A percentile compares a stretch with the other conserved stretches of the same genome.
Evolutionary conservation across 2,113 vertebrate genomes (phyloP).

Genomic region (Physeter macrocephalus): DNA sequence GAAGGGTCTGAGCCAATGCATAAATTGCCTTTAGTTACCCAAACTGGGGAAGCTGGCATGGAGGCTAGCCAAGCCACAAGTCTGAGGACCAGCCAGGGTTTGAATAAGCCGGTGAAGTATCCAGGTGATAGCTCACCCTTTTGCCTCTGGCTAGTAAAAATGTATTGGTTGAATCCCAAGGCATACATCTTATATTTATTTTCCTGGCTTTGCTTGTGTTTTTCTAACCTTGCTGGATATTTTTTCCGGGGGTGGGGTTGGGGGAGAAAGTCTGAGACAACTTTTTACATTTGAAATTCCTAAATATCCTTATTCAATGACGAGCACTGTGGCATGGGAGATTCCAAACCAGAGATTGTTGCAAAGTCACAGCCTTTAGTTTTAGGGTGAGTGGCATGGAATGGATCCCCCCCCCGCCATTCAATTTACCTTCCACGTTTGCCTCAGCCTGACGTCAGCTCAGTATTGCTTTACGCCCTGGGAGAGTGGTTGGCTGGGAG

Average conservation of each 20-base stretch:
- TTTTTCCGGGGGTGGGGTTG: background rate
- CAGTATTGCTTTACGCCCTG: background rate
- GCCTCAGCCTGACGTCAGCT: background rate
- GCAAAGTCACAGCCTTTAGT: background rate
- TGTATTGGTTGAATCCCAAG: background rate
- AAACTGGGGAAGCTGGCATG: background rate
- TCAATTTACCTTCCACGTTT: background rate
- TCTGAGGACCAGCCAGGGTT: background rate
- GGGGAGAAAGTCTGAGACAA: background rate
- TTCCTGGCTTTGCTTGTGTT: background rate
- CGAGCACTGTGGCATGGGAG: background rate
- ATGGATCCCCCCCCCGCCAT: background rate
- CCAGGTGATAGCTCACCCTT: background rate
- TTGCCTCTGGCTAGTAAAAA: background rate
- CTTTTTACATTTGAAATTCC: background rate
- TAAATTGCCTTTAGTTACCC: background rate
- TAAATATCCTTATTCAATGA: background rate
- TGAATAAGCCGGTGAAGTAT: background rate
- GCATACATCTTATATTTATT: background rate
- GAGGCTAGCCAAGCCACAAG: background rate
- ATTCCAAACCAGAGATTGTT: background rate
- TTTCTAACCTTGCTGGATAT: background rate
- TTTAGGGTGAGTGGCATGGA: background rate
- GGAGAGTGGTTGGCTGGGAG: background rate
- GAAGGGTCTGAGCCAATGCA: background rate